These are phyloP conservation scores for Butastur rufipennis DNA, from an alignment of 2,113 vertebrate genomes.

Conservation along the genomic window DNA sequence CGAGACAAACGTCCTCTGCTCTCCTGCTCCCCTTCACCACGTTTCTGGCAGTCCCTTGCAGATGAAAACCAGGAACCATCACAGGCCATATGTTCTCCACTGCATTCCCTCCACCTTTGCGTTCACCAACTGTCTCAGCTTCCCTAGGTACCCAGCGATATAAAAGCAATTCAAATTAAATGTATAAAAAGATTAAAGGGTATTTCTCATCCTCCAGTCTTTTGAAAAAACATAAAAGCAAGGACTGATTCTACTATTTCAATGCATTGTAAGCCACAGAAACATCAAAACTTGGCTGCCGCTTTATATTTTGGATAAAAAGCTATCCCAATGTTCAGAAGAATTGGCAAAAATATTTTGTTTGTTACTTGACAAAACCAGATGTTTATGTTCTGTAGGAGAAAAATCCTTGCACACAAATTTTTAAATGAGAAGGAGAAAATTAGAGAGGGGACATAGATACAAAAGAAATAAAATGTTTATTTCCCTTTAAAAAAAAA, in stretches of 20 bases:
- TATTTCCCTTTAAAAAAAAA: neutral
- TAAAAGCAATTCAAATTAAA: neutral
- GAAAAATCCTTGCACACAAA: neutral
- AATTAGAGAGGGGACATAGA: neutral
- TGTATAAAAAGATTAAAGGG: neutral
- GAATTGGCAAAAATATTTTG: neutral
- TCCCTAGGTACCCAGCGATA: neutral
- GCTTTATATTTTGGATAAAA: neutral
- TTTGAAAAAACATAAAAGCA: slow-evolving; percentile 5
- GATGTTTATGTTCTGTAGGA: neutral
- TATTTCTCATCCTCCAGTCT: neutral
- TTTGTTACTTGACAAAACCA: neutral
- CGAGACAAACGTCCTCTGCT: fast-evolving
- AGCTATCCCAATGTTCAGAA: neutral
- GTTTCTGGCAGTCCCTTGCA: neutral
- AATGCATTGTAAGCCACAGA: neutral
- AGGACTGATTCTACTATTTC: neutral
- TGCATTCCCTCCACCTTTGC: neutral
- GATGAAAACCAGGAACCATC: neutral
- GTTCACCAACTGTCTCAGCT: neutral
- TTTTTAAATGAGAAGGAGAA: neutral
- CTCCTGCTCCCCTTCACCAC: neutral
- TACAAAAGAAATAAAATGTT: neutral
- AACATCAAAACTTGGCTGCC: neutral
- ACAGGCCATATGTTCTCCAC: neutral